Evolutionary conservation across 2,797 vertebrate species (phyloP), one percentile per base, ranked within the genome.

Genomic region (Agapornis canus): DNA sequence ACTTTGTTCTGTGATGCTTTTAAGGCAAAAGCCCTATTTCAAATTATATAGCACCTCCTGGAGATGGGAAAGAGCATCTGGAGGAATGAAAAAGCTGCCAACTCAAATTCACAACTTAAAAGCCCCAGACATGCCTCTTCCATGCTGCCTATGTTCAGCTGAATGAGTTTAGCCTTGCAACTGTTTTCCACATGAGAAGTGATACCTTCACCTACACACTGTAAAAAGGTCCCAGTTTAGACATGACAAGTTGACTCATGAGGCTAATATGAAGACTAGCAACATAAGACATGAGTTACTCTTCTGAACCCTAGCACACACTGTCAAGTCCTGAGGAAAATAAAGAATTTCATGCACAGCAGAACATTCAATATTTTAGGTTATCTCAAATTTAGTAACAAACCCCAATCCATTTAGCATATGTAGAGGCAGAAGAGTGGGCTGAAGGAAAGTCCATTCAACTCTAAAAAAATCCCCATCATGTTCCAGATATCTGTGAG

Each of bases 1-100:
- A n/a, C 49, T 79, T 87, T 1, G 2, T 9, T 60, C 22, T 15
- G 20, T 60, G 13, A 39, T 82, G 71, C 47, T 86, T 92, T 91
- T 69, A 95, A 94, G 52, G 45, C 56, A 89, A 59, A 19, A 75
- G 25, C 32, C 23, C 27, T 82, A 63, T 88, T 80, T 89, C 45
- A 92, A 93, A 95, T 93, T 27, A 75, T 69, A 71, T 18, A 91
- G 76, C 70, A 92, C 80, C 90, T 96, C 93, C 77, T 82, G 84
- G 37, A 92, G 71, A 86, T 78, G 35, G 25, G 49, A 72, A 45
- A 56, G 39, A 80, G 63, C 69, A 83, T 89, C 66, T 94, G 82
- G 70, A 92, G 72, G 60, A 89, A 73, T 5, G 56, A 80, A 82
- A 89, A 76, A 64, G 23, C 65, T 88, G 80, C 65, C 92, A 92